Base-by-base conservation (phyloP, 2,797 vertebrate genomes). In the Rhinichthys osculus region DNA sequence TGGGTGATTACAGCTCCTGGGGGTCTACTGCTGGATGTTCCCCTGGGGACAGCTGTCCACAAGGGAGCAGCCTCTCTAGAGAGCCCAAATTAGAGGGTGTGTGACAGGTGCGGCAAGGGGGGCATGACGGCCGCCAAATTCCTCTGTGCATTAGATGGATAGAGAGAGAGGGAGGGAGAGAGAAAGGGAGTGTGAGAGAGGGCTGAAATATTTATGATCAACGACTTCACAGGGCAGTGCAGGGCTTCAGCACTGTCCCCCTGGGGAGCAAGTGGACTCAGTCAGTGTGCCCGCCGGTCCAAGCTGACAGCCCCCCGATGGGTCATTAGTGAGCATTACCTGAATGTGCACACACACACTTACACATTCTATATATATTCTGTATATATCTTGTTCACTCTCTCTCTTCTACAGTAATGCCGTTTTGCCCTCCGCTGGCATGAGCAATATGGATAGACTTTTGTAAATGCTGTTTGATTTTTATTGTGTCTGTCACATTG, bases 171-270 rank as follows among this genome's bases (percentile, higher is more conserved):
- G 57, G 74, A 72, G 83, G 77, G 66, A 82, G 47, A 42, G 83
- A 72, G 59, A 69, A 81, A 72, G 71, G 70, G 71, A 64, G 88
- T 78, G 59, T 62, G 71, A 72, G 76, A 40, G 69, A 70, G 78
- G 85, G 87, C 86, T 90, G 82, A 90, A 90, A 90, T 90, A 90
- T 90, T 90, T 88, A 90, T 90, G 90, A 90, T 89, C 87, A 89
- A 83, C 84, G 82, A 89, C 88, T 88, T 86, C 88, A 87, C 87
- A 87, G 57, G 82, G 83, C 88, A 83, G 78, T 84, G 82, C 86
- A 84, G 47, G 74, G 83, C 86, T 85, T 85, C 86, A 87, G 86
- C 86, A 85, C 86, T 90, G 88, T 90, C 90, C 90, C 88, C 88
- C 82, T 85, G 83, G 87, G 90, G 88, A 90, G 84, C 66, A 81